Base-by-base conservation (phyloP, 2,797 vertebrate species). In the Melanotaenia parkinsoni region DNA sequence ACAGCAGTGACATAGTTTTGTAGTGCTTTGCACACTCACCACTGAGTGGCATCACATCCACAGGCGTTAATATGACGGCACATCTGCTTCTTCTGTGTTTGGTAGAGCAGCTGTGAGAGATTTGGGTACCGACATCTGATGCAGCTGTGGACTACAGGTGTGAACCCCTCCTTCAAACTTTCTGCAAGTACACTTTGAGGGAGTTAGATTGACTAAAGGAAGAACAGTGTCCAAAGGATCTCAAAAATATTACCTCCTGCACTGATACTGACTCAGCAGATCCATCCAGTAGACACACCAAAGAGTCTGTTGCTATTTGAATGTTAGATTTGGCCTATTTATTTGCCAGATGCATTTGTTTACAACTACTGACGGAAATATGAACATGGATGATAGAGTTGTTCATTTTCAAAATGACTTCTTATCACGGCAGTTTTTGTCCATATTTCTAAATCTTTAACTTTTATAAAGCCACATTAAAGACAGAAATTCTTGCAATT, bases 1-100 rank as follows among this genome's bases (percentile, higher is more conserved):
- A 79, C 92, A 94, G 40, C 90, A 87, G 79, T 92, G 88, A 5
- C 10, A 91, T 82, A 2, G 74, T 93, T 80, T 91, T 93, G 91
- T 54, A 89, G 3, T 91, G 85, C 56, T 90, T 89, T 74, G 90
- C 92, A 3, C 90, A 86, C 11, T 40, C 4, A 90, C 67, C 59
- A 40, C 61, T 64, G 32, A 65, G 58, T 50, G 51, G 86, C 67
- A 69, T 66, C 7, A 79, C 60, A 65, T 66, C 50, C 32, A 74
- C 67, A 68, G 50, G 40, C 6, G 43, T 45, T 38, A 30, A n/a
- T 26, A 67, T 77, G 28, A 38, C 10, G 3, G 84, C 64, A 70
- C 67, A 69, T 20, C 3, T 47, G 62, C 63, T 63, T 35, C 50
- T 63, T 60, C 18, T 45, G 43, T 60, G 74, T 76, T 20, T 66